Percentiles rank a stretch among this genome's conserved stretches.
phyloP scores from a whole-genome alignment of 2,888 invertebrate species.

The Eupithecia subumbrata region DNA sequence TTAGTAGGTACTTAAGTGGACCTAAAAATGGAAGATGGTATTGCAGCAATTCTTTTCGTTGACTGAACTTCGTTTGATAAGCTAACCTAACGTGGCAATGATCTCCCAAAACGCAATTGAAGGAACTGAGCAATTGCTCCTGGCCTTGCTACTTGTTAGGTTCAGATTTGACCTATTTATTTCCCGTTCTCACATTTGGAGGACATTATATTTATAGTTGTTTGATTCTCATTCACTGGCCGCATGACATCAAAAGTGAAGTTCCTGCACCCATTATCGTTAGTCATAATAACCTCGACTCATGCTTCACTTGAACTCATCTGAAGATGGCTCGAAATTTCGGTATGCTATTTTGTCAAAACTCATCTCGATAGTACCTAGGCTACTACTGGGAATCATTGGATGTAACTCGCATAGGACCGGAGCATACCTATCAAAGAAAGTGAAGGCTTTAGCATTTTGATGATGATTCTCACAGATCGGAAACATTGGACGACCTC shows the following conservation, averaged over 20 bases:
- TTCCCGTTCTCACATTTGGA: neutral
- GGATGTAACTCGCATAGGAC: too few relatives aligned
- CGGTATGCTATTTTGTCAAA: too few relatives aligned
- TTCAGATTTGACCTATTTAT: neutral
- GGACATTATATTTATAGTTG: neutral
- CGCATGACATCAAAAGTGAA: neutral
- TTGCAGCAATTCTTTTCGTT: neutral
- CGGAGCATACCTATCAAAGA: too few relatives aligned
- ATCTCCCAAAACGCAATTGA: neutral
- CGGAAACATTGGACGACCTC: too few relatives aligned
- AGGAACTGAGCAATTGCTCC: neutral
- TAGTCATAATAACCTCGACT: neutral
- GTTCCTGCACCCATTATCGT: neutral
- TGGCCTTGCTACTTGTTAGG: constrained; percentile 5
- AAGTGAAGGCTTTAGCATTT: too few relatives aligned
- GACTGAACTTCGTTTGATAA: neutral
- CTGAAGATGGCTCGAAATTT: too few relatives aligned
- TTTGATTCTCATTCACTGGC: neutral
- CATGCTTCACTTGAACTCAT: too few relatives aligned
- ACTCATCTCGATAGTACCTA: too few relatives aligned
- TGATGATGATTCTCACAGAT: too few relatives aligned
- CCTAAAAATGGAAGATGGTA: neutral
- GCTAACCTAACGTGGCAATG: neutral
- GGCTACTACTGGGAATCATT: too few relatives aligned
- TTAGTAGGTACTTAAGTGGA: neutral